These are phyloP conservation scores for Ectemnius continuus DNA, from an alignment of 2,888 invertebrate species.

Conservation along the genomic window DNA sequence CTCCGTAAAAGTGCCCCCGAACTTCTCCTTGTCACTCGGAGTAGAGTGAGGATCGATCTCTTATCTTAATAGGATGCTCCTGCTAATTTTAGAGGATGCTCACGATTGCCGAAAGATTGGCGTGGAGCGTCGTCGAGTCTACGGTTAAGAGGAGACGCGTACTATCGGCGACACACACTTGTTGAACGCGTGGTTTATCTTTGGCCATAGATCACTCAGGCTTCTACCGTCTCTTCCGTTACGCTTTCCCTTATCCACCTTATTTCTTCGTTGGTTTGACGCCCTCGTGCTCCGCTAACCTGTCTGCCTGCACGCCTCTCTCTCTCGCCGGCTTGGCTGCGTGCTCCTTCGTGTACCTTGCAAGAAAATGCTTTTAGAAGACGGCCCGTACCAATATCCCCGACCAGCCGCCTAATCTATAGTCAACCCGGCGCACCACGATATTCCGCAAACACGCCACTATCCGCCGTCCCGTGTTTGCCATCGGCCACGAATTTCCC, in stretches of 20 bases:
- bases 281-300: conserved; percentile 31
- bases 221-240: conserved; percentile 57
- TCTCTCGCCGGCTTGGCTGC: no score
- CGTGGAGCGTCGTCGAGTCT: conserved; percentile 8
- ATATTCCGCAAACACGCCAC: conserved; percentile 17
- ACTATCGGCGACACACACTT: conserved; percentile 76
- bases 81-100: not conserved
- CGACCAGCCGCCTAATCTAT: conserved; percentile 15
- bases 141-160: conserved; percentile 11
- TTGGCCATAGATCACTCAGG: conserved; percentile 75
- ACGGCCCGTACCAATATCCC: conserved; percentile 28
- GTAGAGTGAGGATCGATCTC: not conserved
- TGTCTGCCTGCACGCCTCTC: not conserved
- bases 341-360: conserved; percentile 16
- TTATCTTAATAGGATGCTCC: conserved; percentile 5
- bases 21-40: not conserved
- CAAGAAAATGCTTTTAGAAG: conserved; percentile 29
- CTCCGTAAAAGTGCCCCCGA: no score
- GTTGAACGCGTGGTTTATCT: conserved; percentile 78
- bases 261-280: conserved; percentile 15
- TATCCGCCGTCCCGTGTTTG: conserved; percentile 8
- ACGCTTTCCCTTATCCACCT: conserved; percentile 34
- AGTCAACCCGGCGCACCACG: conserved; percentile 8
- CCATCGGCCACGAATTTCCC: not conserved
- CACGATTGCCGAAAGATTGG: conserved; percentile 27